Percentiles rank a stretch among this genome's conserved stretches.
Evolutionary conservation across 1,140 invertebrate species (phyloP).

Genomic region (Teleopsis dalmanni): DNA sequence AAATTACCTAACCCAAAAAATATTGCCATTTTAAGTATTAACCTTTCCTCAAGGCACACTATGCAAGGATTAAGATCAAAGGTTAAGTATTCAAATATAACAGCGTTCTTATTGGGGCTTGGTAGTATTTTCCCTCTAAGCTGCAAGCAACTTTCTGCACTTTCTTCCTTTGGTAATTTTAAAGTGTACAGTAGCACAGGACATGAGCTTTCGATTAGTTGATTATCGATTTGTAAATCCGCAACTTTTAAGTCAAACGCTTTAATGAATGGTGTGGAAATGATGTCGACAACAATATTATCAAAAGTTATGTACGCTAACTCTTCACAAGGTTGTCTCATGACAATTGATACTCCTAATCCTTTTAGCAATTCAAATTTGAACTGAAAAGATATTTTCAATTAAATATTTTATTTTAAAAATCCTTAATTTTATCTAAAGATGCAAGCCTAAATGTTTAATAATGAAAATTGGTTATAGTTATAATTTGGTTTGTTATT

Average conservation of each 20-base stretch:
- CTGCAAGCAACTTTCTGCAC: conserved; percentile 51
- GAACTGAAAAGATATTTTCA: conserved; percentile 22
- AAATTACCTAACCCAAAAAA: conserved; percentile 55
- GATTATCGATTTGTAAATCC: conserved; percentile 86
- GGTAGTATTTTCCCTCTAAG: conserved; percentile 60
- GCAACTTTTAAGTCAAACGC: conserved; percentile 67
- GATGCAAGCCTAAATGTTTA: no score
- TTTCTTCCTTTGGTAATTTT: conserved; percentile 33
- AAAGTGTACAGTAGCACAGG: conserved; percentile 72
- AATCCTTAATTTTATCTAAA: no score
- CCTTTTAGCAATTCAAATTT: conserved; percentile 46
- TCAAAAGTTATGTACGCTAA: conserved; percentile 72
- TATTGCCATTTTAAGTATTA: conserved; percentile 74
- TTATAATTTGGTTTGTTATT: no score
- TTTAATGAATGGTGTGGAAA: conserved; percentile 50
- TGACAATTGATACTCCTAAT: conserved; percentile 77
- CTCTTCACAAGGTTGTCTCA: conserved; percentile 73
- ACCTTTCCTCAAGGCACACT: conserved; percentile 76
- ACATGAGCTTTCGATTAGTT: conserved; percentile 75
- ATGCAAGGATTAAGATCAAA: conserved; percentile 76
- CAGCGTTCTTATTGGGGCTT: conserved; percentile 65
- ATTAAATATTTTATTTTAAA: no score
- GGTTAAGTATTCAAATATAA: conserved; percentile 72
- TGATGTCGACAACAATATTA: conserved; percentile 62
- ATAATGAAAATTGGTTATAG: no score